A percentile compares a stretch with the other conserved stretches of the same genome.
These are phyloP conservation scores for Ophthalmolycus amberensis DNA, from an alignment of 2,113 vertebrate species.

Conservation along the genomic window DNA sequence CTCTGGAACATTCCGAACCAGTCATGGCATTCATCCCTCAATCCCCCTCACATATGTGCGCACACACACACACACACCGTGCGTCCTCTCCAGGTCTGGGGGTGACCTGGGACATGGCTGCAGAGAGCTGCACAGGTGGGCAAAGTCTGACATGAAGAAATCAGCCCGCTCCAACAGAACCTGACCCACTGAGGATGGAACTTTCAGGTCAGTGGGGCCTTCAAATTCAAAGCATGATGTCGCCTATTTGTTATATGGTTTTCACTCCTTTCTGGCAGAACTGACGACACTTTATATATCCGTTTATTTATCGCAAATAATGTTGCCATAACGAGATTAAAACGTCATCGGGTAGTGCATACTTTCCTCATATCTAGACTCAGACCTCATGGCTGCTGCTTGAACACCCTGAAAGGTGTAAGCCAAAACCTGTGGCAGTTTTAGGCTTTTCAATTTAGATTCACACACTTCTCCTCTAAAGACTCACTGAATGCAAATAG, in stretches of 20 bases:
- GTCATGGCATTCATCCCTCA: slow-evolving; percentile 88
- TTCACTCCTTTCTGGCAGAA: neutral
- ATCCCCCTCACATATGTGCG: slow-evolving; percentile 39
- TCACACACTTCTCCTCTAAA: neutral
- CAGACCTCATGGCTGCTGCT: neutral
- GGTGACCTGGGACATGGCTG: slow-evolving; percentile 44
- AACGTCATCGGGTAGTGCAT: neutral
- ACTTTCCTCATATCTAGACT: neutral
- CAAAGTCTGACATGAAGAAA: too few relatives aligned
- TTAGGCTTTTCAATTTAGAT: neutral
- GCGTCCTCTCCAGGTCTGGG: slow-evolving; percentile 85
- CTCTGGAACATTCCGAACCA: slow-evolving; percentile 91
- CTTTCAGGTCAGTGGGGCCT: neutral
- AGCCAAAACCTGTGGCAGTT: neutral
- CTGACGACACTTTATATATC: neutral
- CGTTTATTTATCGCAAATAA: neutral
- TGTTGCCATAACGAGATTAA: neutral
- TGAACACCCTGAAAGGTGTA: neutral
- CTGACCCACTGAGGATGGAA: neutral
- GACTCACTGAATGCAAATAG: neutral
- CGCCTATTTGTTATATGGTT: neutral
- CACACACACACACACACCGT: neutral
- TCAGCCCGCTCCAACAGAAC: too few relatives aligned
- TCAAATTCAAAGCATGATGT: neutral
- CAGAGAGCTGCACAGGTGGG: neutral